Base-by-base conservation (phyloP, 2,888 invertebrate genomes). In the Apoda limacodes region DNA sequence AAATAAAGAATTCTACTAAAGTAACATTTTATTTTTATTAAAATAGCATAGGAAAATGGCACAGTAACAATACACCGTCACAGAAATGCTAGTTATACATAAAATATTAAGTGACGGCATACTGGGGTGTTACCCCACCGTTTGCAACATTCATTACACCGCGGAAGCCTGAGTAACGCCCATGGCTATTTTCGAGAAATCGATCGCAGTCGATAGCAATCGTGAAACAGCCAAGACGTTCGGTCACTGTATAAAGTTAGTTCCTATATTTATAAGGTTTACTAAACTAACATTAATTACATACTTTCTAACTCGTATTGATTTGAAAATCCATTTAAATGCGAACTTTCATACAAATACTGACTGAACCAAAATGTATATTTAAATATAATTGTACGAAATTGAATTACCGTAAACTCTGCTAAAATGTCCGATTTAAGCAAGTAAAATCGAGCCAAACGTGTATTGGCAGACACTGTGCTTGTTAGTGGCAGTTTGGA, bases 51-150 rank as follows among this genome's bases (percentile, higher is more conserved):
- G 61, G 40, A 52, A 29, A 46, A 42, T 45, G 40, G 47, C 44
- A 55, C 40, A 58, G 56, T 55, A 7, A 7, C 17, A 17, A 17
- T 7, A 7, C 46, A 42, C 48, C 55, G 57, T 58, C 58, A 65
- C 65, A 63, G 57, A 64, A 69, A 63, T 68, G 67, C 63, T 67
- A 58, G 61, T 65, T 52, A 53, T 54, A 41, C 53, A 71, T 76
- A 64, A 75, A 71, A 67, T 72, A 78, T 76, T 68, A 64, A 72
- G 62, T 44, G 48, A 48, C 43, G 45, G 57, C 50, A 50, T 55
- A 55, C 35, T 52, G 45, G 39, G 34, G 40, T 30, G 48, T 40
- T 45, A 47, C 50, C 47, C 35, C 44, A n/a, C n/a, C n/a, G 52
- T 52, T 47, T 63, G 62, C 58, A 67, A 60, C 61, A 63, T 72